phyloP scores from a whole-genome alignment of 2,113 vertebrate genomes.

The Rutilus rutilus region DNA sequence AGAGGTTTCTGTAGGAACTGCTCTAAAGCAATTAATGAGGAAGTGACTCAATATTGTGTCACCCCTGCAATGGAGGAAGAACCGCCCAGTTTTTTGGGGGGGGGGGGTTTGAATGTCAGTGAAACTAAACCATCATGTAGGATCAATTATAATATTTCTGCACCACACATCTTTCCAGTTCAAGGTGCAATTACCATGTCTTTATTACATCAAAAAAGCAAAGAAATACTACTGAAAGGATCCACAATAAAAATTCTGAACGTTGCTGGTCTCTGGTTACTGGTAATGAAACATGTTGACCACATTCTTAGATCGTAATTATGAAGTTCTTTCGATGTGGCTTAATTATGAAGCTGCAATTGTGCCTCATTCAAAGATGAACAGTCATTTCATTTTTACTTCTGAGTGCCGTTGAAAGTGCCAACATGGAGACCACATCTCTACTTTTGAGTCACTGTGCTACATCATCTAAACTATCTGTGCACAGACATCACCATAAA shows the following conservation, averaged over 20 bases:
- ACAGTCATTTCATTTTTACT: not conserved
- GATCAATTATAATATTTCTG: not conserved
- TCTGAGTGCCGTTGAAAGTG: not conserved
- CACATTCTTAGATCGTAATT: not conserved
- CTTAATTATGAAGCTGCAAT: slow-evolving; percentile 7
- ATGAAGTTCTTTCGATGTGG: not conserved
- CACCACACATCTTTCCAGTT: not conserved
- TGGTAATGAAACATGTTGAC: not conserved
- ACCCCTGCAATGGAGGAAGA: slow-evolving; percentile 86
- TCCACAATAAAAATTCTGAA: not conserved
- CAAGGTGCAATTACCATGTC: not conserved
- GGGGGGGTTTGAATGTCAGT: slow-evolving; percentile 38
- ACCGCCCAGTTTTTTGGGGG: slow-evolving; percentile 64
- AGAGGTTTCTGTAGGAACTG: slow-evolving; percentile 89
- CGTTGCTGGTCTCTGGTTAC: not conserved
- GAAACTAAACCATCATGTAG: slow-evolving; percentile 21
- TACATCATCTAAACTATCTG: slow-evolving; percentile 29
- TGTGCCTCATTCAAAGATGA: slow-evolving; percentile 22
- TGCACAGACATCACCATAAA: slow-evolving; percentile 31
- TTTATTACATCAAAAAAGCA: slow-evolving; percentile 13
- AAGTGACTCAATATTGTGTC: slow-evolving; percentile 99
- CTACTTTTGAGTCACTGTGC: slow-evolving; percentile 45
- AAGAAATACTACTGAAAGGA: not conserved
- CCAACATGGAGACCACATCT: slow-evolving; percentile 23
- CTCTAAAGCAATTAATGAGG: slow-evolving; percentile 95